Evolutionary conservation across 2,797 vertebrate species (phyloP).

Genomic region (Eulemur mongoz): DNA sequence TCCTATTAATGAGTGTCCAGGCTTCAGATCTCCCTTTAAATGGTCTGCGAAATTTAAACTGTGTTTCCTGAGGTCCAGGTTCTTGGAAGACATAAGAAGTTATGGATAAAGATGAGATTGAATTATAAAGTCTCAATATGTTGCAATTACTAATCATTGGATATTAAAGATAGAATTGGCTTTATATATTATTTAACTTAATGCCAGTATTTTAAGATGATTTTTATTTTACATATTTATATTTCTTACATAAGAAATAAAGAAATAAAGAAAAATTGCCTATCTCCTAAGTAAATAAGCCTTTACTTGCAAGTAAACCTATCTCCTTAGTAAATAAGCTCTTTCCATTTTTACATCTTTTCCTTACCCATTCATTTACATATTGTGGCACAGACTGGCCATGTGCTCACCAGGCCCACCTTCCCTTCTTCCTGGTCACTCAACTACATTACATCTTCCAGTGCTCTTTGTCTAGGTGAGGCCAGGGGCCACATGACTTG

Average conservation of each 20-base stretch:
- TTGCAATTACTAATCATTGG: background rate
- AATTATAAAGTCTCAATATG: slow-evolving; percentile 23
- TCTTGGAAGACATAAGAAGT: slow-evolving; percentile 31
- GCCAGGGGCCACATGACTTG: background rate
- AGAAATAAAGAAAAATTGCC: slow-evolving; percentile 21
- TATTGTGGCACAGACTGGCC: background rate
- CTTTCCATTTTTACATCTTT: background rate
- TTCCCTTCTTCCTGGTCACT: background rate
- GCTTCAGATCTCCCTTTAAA: slow-evolving; percentile 59
- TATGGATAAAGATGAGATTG: background rate
- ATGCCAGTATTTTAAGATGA: background rate
- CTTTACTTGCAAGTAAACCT: slow-evolving; percentile 5
- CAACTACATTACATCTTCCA: background rate
- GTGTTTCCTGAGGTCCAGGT: slow-evolving; percentile 54
- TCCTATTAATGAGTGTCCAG: slow-evolving; percentile 60
- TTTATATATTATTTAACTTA: slow-evolving; percentile 15
- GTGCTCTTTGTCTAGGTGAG: background rate
- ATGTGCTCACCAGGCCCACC: background rate
- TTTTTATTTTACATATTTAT: background rate
- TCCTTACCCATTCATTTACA: background rate
- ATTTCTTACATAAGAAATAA: background rate
- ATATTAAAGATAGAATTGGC: background rate
- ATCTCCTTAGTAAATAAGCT: background rate
- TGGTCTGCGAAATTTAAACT: slow-evolving; percentile 57
- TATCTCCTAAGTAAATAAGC: background rate